A percentile compares a stretch with the other conserved stretches of the same genome.
These are phyloP conservation scores for Beris morrisii DNA, from an alignment of 2,888 invertebrate species.

Conservation along the genomic window DNA sequence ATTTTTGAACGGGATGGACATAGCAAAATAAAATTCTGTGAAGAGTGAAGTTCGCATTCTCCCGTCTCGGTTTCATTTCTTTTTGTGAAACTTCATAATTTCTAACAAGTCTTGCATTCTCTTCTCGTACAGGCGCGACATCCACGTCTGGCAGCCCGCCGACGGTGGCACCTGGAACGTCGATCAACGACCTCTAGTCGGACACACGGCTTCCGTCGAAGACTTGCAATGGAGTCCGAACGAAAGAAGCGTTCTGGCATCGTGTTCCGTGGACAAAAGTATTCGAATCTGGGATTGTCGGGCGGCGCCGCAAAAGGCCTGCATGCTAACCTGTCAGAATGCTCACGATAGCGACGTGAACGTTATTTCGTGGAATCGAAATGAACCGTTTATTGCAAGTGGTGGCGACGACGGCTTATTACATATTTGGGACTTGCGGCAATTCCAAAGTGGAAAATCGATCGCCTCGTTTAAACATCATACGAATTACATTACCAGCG, in stretches of 20 bases:
- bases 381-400: constrained; percentile 87
- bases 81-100: too few species aligned
- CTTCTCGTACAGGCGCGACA: constrained; percentile 66
- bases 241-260: constrained; percentile 84
- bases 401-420: constrained; percentile 95
- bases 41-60: too few species aligned
- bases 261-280: constrained; percentile 85
- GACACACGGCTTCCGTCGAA: constrained; percentile 92
- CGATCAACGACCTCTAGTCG: constrained; percentile 83
- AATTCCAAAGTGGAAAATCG: constrained; percentile 75
- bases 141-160: constrained; percentile 89
- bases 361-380: constrained; percentile 95
- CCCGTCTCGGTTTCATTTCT: too few species aligned
- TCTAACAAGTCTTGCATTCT: too few species aligned
- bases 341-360: constrained; percentile 94
- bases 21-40: too few species aligned
- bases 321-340: constrained; percentile 83
- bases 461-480: constrained; percentile 96
- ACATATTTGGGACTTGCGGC: constrained; percentile 93
- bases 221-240: constrained; percentile 99
- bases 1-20: too few species aligned
- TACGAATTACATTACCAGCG: constrained; percentile 87
- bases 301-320: constrained; percentile 81
- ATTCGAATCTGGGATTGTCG: constrained; percentile 97
- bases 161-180: constrained; percentile 84